phyloP scores from a whole-genome alignment of 2,888 invertebrate genomes.

The Gnatocerus cornutus region DNA sequence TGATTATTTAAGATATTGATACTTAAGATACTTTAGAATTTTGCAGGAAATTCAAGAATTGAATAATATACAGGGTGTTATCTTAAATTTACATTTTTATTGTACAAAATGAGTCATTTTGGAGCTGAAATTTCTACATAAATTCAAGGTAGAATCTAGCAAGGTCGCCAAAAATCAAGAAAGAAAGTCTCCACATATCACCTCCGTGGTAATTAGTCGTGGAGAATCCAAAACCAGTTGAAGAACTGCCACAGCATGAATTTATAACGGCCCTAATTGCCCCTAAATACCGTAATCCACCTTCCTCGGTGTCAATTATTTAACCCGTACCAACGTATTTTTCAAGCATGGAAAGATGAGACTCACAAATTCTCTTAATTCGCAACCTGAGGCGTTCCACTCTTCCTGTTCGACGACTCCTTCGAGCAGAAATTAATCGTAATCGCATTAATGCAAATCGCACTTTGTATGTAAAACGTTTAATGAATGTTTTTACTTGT shows the following conservation, averaged over 20 bases:
- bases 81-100: too few relatives aligned
- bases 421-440: constrained; percentile 37
- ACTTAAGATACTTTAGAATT: too few relatives aligned
- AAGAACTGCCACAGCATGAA: constrained; percentile 15
- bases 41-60: too few relatives aligned
- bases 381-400: background rate
- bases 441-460: constrained; percentile 44
- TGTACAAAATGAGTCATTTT: too few relatives aligned
- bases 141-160: too few relatives aligned
- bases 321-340: constrained; percentile 7
- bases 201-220: constrained; percentile 28
- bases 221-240: constrained; percentile 29
- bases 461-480: constrained; percentile 32
- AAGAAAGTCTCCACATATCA: too few relatives aligned
- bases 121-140: too few relatives aligned
- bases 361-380: constrained; percentile 21
- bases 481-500: constrained; percentile 22
- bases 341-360: constrained; percentile 24
- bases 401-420: constrained; percentile 42
- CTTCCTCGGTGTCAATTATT: constrained; percentile 24
- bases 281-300: constrained; percentile 24
- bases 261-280: constrained; percentile 31
- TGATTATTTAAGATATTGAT: too few relatives aligned
- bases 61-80: too few relatives aligned
- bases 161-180: too few relatives aligned